Conservation (phyloP, 2,797 vertebrate species). For the Pangasius mekongensis region DNA sequence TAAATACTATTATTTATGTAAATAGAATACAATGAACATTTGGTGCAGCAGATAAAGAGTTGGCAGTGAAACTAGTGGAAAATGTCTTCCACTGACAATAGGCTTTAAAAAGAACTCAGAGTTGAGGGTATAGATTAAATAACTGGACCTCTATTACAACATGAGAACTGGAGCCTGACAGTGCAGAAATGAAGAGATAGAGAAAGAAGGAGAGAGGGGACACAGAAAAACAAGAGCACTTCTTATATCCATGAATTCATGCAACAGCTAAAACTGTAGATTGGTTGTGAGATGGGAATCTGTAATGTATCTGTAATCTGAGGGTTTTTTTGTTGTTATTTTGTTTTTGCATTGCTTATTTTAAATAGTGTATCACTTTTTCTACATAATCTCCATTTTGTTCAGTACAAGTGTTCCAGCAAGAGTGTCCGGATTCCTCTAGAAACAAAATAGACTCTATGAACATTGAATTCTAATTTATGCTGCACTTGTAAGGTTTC, state of each 20-base stretch:
- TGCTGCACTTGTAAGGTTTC: neutral
- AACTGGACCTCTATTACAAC: slow-evolving; percentile 7
- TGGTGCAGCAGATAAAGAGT: neutral
- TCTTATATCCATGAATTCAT: neutral
- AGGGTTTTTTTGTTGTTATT: neutral
- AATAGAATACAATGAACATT: neutral
- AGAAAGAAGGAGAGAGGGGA: neutral
- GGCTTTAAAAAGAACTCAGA: neutral
- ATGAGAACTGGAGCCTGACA: slow-evolving; percentile 23
- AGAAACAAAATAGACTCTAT: neutral
- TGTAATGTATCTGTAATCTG: neutral
- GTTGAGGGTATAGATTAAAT: neutral
- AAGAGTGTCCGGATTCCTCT: neutral
- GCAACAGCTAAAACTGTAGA: neutral
- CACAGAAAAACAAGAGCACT: neutral
- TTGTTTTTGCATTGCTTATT: neutral
- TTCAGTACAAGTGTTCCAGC: neutral
- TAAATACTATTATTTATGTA: neutral
- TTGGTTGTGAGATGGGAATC: neutral
- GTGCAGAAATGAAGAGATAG: neutral
- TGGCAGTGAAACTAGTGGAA: neutral
- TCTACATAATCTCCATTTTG: neutral
- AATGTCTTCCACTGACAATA: neutral
- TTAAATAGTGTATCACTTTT: neutral
- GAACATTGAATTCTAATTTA: neutral